phyloP scores from a whole-genome alignment of 2,113 vertebrate genomes.

The Pygoscelis adeliae region DNA sequence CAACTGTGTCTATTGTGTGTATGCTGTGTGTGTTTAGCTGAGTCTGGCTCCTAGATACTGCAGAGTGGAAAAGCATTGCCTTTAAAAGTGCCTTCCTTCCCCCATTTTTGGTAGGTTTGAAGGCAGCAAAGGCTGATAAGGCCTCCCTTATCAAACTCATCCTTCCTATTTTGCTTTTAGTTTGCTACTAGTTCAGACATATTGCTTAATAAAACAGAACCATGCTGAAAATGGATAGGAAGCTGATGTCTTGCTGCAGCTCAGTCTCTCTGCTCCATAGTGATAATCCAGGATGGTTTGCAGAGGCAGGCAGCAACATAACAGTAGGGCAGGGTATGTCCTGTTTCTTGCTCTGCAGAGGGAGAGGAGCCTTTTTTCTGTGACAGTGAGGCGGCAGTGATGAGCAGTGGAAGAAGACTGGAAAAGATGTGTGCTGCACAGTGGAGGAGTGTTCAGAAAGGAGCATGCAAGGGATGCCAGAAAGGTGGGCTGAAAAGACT shows the following conservation, averaged over 20 bases:
- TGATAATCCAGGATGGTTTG: neutral
- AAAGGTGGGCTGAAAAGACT: neutral
- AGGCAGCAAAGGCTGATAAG: neutral
- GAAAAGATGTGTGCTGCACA: neutral
- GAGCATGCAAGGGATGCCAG: neutral
- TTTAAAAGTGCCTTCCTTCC: neutral
- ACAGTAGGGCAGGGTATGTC: neutral
- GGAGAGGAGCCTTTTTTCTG: neutral
- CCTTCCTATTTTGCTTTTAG: neutral
- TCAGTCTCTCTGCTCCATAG: neutral
- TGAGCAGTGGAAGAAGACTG: neutral
- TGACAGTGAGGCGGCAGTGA: neutral
- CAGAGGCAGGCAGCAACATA: neutral
- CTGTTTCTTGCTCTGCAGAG: neutral
- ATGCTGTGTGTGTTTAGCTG: neutral
- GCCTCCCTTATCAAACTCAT: neutral
- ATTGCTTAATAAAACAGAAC: neutral
- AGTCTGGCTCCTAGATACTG: neutral
- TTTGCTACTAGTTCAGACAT: neutral
- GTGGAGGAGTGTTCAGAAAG: neutral
- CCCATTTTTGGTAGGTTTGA: neutral
- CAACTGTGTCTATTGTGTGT: constrained; percentile 19
- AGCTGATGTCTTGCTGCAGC: neutral
- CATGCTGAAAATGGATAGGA: neutral
- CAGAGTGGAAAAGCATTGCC: neutral